phyloP scores from a whole-genome alignment of 2,113 vertebrate genomes.

The Cryptotis parvus region DNA sequence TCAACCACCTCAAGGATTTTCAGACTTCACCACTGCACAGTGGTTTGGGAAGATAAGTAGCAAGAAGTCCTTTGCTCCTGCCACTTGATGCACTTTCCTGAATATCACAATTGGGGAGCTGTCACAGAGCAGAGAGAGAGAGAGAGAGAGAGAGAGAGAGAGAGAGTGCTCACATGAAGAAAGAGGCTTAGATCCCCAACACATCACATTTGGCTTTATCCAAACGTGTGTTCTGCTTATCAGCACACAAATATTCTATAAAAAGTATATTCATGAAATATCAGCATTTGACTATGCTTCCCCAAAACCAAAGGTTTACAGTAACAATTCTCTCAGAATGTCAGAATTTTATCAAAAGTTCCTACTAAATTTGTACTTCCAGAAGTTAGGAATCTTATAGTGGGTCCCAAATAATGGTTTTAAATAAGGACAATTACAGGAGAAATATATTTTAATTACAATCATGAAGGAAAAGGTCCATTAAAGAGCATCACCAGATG shows the following conservation, averaged over 20 bases:
- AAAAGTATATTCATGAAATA: neutral
- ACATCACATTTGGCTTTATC: neutral
- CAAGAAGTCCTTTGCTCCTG: neutral
- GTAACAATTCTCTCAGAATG: conserved; percentile 7
- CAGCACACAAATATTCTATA: neutral
- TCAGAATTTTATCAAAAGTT: neutral
- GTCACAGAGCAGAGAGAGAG: neutral
- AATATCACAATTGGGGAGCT: neutral
- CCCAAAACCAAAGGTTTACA: neutral
- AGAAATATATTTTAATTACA: neutral
- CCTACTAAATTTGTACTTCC: neutral
- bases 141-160: no score
- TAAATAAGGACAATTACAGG: neutral
- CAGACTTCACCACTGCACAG: neutral
- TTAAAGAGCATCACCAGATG: neutral
- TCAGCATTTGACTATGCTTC: neutral
- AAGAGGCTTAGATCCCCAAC: neutral
- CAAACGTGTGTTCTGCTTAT: neutral
- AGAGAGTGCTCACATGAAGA: neutral
- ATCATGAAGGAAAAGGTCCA: neutral
- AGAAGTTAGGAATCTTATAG: neutral
- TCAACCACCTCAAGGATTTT: neutral
- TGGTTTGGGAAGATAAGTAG: neutral
- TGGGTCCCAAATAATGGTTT: neutral
- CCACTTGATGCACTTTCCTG: neutral